Base-by-base conservation (phyloP, 2,113 vertebrate species). In the Cochlearius cochlearius region DNA sequence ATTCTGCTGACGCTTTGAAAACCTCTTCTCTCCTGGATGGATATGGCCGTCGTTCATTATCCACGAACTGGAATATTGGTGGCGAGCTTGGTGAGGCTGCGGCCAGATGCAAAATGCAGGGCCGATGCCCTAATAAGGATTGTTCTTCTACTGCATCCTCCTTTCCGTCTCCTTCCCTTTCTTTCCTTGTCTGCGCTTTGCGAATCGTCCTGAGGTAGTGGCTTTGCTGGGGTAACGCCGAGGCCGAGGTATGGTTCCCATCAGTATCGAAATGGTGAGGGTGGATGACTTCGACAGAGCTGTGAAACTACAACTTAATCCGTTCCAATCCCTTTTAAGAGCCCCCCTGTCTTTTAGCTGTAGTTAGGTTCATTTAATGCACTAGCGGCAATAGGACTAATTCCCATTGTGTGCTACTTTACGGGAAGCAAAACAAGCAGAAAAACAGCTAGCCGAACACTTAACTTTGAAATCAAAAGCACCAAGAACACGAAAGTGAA, bases 1-100 rank as follows among this genome's bases (percentile, higher is more conserved):
- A 71, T 50, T 41, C 29, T 41, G 9, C 45, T 41, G 26, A 12
- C 8, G 0, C 19, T 79, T 79, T 0, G 0, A 15, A 76, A 68
- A 10, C 1, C 3, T 0, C 39, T 82, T 43, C 39, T 75, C 4
- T 12, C 7, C 1, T 11, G 20, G 6, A 6, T 7, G n/a, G 19
- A 12, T 4, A 21, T 11, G 43, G 9, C 47, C 47, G 2, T 13
- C 1, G 0, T 29, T 73, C 5, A 1, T 9, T n/a, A 4, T 2
- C 10, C 6, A 9, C 0, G 15, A 43, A 43, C 15, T 43, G 41
- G 41, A 43, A 43, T 43, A 43, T 43, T 43, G 14, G 15, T 43
- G 41, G 41, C 15, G 41, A 56, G 34, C 36, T n/a, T 2, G 0
- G 22, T 17, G 19, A 56, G 56, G 23, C 16, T 62, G 34, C 23